A percentile compares a stretch with the other conserved stretches of the same genome.
These are phyloP conservation scores for Atlantisia rogersi DNA, from an alignment of 2,113 vertebrate genomes.

Conservation along the genomic window DNA sequence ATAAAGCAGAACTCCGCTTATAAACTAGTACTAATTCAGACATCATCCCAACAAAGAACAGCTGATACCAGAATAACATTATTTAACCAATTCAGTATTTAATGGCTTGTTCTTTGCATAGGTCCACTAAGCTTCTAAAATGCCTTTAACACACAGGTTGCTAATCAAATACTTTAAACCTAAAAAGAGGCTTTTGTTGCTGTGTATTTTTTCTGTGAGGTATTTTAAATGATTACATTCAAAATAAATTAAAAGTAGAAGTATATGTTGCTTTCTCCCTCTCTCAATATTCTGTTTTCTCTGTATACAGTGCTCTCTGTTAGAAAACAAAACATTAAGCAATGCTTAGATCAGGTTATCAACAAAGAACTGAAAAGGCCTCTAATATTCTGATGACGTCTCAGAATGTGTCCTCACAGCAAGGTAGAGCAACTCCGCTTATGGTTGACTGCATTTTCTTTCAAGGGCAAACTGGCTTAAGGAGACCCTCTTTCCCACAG, in stretches of 20 bases:
- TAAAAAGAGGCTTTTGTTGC: background rate
- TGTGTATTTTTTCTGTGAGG: background rate
- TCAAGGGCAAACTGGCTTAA: background rate
- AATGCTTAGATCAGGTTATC: background rate
- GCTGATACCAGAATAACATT: background rate
- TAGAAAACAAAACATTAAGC: background rate
- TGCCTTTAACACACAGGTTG: constrained; percentile 24
- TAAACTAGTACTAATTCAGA: background rate
- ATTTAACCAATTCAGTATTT: background rate
- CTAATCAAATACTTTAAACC: background rate
- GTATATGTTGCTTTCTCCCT: background rate
- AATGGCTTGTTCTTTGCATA: background rate
- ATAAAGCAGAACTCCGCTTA: background rate
- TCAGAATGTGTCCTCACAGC: background rate
- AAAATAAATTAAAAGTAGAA: background rate
- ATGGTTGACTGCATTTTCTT: background rate
- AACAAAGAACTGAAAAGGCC: background rate
- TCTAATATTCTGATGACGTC: background rate
- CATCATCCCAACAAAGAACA: background rate
- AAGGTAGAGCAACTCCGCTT: background rate
- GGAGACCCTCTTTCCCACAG: background rate
- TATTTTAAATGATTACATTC: background rate
- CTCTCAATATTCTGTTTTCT: background rate
- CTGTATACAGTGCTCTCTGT: background rate
- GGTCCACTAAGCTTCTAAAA: constrained; percentile 38